Percentiles rank a stretch among this genome's conserved stretches.
Conservation (phyloP, 2,888 invertebrate genomes). For the Baccha elongata region DNA sequence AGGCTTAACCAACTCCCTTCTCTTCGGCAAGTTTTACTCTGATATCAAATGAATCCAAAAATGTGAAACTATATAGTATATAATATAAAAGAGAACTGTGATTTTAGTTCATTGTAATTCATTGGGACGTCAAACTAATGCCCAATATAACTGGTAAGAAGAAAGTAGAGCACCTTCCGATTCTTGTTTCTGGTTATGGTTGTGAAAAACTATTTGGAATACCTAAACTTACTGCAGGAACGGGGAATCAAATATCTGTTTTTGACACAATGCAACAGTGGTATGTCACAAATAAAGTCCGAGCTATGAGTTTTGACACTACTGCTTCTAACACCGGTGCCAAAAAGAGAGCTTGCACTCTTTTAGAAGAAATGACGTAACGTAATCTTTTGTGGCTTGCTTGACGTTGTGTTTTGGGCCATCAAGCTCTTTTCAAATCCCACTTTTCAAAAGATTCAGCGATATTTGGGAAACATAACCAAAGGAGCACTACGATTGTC, state of each 20-base stretch:
- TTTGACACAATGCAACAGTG: conserved; percentile 8
- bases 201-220: conserved; percentile 28
- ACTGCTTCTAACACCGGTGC: conserved; percentile 38
- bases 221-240: conserved; percentile 35
- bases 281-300: conserved; percentile 19
- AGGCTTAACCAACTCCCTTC: conserved; percentile 5
- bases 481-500: conserved; percentile 31
- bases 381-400: conserved; percentile 40
- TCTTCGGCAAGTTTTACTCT: neutral
- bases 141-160: conserved; percentile 19
- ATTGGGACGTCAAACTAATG: conserved; percentile 23
- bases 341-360: conserved; percentile 37
- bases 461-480: conserved; percentile 25
- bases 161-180: conserved; percentile 36
- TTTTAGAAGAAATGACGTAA: conserved; percentile 33
- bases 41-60: neutral
- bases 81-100: neutral
- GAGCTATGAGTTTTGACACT: conserved; percentile 37
- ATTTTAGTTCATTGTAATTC: conserved; percentile 21
- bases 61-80: neutral
- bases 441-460: conserved; percentile 46
- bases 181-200: conserved; percentile 37
- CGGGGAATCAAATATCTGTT: conserved; percentile 3
- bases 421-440: conserved; percentile 21
- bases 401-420: conserved; percentile 40